A percentile compares a stretch with the other conserved stretches of the same genome.
Conservation (phyloP, 2,888 invertebrate genomes). For the Temnothorax ravouxi region DNA sequence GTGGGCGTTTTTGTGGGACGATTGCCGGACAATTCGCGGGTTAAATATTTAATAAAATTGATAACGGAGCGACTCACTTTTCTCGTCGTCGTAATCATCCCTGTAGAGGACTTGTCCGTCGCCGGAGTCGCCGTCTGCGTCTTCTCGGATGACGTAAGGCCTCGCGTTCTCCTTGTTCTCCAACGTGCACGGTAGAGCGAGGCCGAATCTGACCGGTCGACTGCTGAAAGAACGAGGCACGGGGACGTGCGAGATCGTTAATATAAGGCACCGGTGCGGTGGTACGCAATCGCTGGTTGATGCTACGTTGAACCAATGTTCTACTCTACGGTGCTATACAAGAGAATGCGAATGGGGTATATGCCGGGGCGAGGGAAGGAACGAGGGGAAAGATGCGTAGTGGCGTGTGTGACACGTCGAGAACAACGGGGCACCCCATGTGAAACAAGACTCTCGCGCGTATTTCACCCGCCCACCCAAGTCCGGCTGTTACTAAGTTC, state of each 20-base stretch:
- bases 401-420: constrained; percentile 63
- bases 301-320: constrained; percentile 81
- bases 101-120: constrained; percentile 91
- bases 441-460: constrained; percentile 51
- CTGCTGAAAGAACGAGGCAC: constrained; percentile 87
- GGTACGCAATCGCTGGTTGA: constrained; percentile 62
- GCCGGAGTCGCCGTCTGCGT: constrained; percentile 88
- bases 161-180: constrained; percentile 96
- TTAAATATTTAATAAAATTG: constrained; percentile 1
- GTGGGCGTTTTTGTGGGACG: not conserved
- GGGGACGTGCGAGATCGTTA: not conserved
- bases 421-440: constrained; percentile 56
- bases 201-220: constrained; percentile 93
- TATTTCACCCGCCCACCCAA: not conserved
- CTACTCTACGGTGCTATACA: constrained; percentile 72
- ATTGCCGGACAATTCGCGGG: not conserved
- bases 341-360: constrained; percentile 61
- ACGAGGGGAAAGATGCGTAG: constrained; percentile 25
- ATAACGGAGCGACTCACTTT: constrained; percentile 84
- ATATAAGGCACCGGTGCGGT: not conserved
- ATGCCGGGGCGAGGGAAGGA: constrained; percentile 48
- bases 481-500: constrained; percentile 19
- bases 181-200: constrained; percentile 91
- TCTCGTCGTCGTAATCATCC: constrained; percentile 90
- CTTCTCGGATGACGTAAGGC: constrained; percentile 91